Conservation (phyloP, 2,888 invertebrate genomes). For the Platycheirus albimanus region DNA sequence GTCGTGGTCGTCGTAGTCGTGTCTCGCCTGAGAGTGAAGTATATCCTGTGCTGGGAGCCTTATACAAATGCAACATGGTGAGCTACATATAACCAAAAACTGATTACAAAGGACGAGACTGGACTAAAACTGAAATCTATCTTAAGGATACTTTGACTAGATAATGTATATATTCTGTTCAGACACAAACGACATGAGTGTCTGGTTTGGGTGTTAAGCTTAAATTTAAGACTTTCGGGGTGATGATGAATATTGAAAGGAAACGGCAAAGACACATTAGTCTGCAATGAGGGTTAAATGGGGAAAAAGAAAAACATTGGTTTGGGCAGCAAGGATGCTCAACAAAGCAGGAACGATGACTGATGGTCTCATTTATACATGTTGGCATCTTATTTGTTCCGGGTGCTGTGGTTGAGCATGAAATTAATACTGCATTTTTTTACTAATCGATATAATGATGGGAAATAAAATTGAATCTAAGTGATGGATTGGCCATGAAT, state of each 20-base stretch:
- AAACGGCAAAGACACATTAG: slow-evolving; percentile 16
- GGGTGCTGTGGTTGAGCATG: not conserved
- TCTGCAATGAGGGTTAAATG: not conserved
- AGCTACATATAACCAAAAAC: not conserved
- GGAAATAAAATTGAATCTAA: too few relatives aligned
- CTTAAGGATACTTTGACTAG: slow-evolving; percentile 47
- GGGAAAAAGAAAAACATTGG: slow-evolving; percentile 18
- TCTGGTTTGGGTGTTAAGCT: not conserved
- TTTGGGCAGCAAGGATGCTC: not conserved
- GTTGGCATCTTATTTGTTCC: slow-evolving; percentile 19
- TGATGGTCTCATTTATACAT: slow-evolving; percentile 52
- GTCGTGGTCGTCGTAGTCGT: slow-evolving; percentile 12
- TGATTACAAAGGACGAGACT: not conserved
- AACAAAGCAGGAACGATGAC: slow-evolving; percentile 34
- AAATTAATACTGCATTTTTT: not conserved
- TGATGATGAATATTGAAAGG: slow-evolving; percentile 12
- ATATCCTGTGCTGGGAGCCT: not conserved
- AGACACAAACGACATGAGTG: not conserved
- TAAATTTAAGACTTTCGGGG: not conserved
- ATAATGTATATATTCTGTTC: slow-evolving; percentile 31
- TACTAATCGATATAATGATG: not conserved
- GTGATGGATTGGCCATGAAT: too few relatives aligned
- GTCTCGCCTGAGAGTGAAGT: not conserved
- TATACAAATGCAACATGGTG: not conserved
- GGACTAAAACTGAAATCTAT: slow-evolving; percentile 44